These are phyloP conservation scores for Grantiella picta DNA, from an alignment of 2,113 vertebrate species.

Conservation along the genomic window DNA sequence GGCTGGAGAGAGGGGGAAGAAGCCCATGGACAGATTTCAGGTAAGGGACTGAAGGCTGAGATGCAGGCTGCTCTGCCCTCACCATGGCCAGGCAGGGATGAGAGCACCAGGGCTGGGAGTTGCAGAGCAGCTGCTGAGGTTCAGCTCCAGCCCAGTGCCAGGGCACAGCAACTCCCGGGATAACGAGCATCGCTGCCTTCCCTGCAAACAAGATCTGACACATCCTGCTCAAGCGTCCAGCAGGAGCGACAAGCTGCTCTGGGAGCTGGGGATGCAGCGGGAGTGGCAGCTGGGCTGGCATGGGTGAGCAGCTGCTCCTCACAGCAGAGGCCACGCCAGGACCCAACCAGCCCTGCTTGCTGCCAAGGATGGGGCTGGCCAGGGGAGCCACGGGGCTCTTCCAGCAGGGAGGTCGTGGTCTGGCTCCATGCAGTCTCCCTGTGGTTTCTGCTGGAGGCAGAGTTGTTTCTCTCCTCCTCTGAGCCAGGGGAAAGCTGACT, in stretches of 20 bases:
- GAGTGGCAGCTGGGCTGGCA: background rate
- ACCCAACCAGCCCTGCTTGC: background rate
- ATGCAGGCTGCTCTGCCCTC: background rate
- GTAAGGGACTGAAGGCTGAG: background rate
- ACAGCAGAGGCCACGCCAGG: rapidly evolving
- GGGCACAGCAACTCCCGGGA: background rate
- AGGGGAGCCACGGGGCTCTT: background rate
- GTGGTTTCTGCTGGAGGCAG: background rate
- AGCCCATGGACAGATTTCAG: rapidly evolving
- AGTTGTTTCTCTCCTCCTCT: background rate
- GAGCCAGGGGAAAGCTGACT: background rate
- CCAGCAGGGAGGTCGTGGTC: rapidly evolving
- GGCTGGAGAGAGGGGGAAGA: background rate
- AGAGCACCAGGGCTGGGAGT: background rate
- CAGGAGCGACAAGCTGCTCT: background rate
- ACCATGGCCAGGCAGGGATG: background rate
- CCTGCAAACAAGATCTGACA: background rate
- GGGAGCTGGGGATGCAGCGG: background rate
- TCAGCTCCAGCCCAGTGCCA: rapidly evolving
- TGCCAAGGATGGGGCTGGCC: background rate
- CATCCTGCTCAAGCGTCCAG: background rate
- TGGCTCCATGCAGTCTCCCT: rapidly evolving
- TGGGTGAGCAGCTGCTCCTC: background rate
- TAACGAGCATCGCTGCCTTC: background rate
- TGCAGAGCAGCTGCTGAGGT: background rate